Evolutionary conservation across 1,140 invertebrate species (phyloP).

Genomic region (Dreissena rostriformis): DNA sequence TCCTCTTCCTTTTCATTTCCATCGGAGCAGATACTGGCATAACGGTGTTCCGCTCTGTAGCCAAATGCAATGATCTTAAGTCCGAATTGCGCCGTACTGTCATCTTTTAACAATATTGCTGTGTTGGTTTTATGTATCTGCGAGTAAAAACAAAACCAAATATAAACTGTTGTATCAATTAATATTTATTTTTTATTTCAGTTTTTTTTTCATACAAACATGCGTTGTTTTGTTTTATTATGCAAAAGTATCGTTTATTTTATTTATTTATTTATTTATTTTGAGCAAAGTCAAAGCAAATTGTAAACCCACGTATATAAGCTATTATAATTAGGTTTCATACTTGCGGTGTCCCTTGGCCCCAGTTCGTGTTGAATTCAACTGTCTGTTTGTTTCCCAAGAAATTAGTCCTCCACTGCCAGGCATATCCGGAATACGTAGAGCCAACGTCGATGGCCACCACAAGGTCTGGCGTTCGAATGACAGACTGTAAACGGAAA

Average conservation of each 20-base stretch:
- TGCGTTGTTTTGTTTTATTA: too few species aligned
- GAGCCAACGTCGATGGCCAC: slow-evolving; percentile 16
- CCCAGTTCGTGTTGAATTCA: slow-evolving; percentile 31
- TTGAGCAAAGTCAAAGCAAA: too few species aligned
- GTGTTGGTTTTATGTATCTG: too few species aligned
- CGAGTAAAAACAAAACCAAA: too few species aligned
- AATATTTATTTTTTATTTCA: too few species aligned
- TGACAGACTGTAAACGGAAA: not conserved
- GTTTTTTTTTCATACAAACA: too few species aligned
- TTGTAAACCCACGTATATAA: too few species aligned
- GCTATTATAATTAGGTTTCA: not conserved
- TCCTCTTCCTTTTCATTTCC: not conserved
- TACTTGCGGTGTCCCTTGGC: slow-evolving; percentile 9
- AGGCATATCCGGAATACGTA: slow-evolving; percentile 20
- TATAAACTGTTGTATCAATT: too few species aligned
- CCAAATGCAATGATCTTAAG: not conserved
- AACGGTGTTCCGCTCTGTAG: not conserved
- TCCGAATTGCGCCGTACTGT: too few species aligned
- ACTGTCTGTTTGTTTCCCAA: not conserved
- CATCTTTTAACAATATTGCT: too few species aligned
- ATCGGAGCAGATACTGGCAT: not conserved
- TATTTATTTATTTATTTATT: too few species aligned
- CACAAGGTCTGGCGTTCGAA: slow-evolving; percentile 1
- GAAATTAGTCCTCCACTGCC: slow-evolving; percentile 22
- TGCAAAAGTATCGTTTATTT: too few species aligned